Conservation (phyloP, 2,113 vertebrate species). For the Macquaria ambigua region DNA sequence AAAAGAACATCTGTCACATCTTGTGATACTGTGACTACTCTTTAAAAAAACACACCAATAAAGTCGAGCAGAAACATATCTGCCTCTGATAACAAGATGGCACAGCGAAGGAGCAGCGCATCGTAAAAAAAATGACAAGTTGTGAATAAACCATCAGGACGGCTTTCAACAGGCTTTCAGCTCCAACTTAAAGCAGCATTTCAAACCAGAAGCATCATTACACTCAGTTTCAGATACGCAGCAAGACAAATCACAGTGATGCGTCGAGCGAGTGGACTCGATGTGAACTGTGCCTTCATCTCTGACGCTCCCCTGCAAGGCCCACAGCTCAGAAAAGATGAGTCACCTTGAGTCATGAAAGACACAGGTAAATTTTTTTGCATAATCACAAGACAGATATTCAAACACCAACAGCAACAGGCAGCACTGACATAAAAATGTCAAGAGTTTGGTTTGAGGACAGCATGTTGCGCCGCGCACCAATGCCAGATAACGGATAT, state of each 20-base stretch:
- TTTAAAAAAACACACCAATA: background rate
- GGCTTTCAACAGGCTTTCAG: constrained; percentile 17
- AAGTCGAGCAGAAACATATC: background rate
- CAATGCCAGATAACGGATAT: no score
- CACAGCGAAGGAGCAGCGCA: background rate
- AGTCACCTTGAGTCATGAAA: background rate
- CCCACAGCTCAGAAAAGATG: background rate
- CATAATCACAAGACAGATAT: background rate
- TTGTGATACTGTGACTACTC: background rate
- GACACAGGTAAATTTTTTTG: background rate
- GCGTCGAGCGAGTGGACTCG: background rate
- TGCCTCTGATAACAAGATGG: constrained; percentile 3
- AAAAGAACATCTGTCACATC: background rate
- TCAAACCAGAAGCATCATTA: constrained; percentile 22
- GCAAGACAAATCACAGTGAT: background rate
- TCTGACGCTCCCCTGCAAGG: background rate
- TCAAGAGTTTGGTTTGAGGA: background rate
- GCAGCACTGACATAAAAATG: background rate
- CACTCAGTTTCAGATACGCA: background rate
- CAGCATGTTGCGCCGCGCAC: background rate
- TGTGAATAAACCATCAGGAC: constrained; percentile 27
- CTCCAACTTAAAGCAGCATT: constrained; percentile 21
- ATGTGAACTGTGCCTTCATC: background rate
- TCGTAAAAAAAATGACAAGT: constrained; percentile 7
- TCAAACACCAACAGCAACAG: background rate